Evolutionary conservation across 2,797 vertebrate genomes (phyloP).

Genomic region (Microhierax caerulescens): DNA sequence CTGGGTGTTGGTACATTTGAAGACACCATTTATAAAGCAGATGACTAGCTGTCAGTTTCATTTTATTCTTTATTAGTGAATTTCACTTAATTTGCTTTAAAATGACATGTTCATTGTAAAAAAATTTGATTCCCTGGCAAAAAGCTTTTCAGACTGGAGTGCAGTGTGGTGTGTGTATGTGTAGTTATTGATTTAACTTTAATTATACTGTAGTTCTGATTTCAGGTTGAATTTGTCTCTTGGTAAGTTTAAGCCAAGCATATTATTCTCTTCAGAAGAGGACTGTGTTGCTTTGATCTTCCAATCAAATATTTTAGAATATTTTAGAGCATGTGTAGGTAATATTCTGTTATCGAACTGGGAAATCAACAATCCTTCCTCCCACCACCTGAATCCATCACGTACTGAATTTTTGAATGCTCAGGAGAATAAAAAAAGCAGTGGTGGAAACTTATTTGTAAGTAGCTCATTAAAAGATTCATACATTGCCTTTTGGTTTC

Average conservation of each 20-base stretch:
- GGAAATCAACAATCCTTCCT: neutral
- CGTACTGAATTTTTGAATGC: neutral
- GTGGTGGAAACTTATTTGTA: neutral
- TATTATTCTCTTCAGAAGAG: neutral
- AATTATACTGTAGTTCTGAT: neutral
- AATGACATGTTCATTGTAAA: neutral
- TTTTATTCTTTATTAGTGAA: neutral
- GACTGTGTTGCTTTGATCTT: neutral
- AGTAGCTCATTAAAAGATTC: neutral
- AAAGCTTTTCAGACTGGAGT: neutral
- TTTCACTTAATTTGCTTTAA: slow-evolving; percentile 11
- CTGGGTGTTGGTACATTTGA: neutral
- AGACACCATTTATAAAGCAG: neutral
- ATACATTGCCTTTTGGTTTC: neutral
- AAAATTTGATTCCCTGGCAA: neutral
- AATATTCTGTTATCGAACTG: neutral
- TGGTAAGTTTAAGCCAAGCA: neutral
- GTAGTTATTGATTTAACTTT: neutral
- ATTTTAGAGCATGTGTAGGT: neutral
- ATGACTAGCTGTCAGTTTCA: neutral
- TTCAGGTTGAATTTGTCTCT: neutral
- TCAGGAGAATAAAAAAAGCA: neutral
- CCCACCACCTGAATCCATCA: neutral
- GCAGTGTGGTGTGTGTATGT: neutral
- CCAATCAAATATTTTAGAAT: neutral